Conservation (phyloP, 1,140 invertebrate genomes). For the Aculops lycopersici region DNA sequence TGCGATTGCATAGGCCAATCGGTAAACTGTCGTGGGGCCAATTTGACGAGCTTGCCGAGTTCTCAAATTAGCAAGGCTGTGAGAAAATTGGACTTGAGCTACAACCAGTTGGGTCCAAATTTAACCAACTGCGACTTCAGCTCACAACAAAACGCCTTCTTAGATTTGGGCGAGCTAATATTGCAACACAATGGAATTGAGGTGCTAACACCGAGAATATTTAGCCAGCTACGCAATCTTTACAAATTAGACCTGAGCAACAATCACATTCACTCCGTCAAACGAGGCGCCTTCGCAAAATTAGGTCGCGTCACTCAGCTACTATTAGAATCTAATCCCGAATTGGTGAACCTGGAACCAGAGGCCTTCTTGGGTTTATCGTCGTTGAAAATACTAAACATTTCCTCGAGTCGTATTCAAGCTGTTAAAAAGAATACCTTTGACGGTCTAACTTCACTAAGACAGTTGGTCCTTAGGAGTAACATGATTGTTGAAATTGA, state of each 20-base stretch:
- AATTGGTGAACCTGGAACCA: conserved; percentile 9
- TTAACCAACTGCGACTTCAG: conserved; percentile 8
- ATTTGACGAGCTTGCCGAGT: conserved; percentile 7
- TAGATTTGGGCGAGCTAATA: conserved; percentile 12
- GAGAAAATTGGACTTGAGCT: conserved; percentile 12
- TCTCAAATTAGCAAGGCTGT: conserved; percentile 6
- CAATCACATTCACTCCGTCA: conserved; percentile 10
- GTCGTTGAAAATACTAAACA: conserved; percentile 6
- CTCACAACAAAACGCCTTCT: no score
- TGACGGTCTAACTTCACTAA: conserved; percentile 5
- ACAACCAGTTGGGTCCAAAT: conserved; percentile 9
- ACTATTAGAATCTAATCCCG: conserved; percentile 10
- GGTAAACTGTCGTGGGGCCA: conserved; percentile 9
- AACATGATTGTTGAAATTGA: conserved; percentile 14
- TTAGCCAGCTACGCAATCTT: conserved; percentile 12
- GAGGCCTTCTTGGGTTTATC: conserved; percentile 10
- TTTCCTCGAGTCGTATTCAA: conserved; percentile 2
- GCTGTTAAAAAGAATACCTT: conserved; percentile 3
- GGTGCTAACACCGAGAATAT: conserved; percentile 10
- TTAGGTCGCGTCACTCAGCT: conserved; percentile 8
- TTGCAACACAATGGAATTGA: conserved; percentile 12
- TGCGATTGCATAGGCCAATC: conserved; percentile 11
- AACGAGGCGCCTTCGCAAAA: conserved; percentile 11
- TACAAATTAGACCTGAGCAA: conserved; percentile 12
- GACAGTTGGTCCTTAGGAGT: conserved; percentile 9